Evolutionary conservation across 64 coral and sea anemone species (phyloP).

Genomic region (Montipora sp.): DNA sequence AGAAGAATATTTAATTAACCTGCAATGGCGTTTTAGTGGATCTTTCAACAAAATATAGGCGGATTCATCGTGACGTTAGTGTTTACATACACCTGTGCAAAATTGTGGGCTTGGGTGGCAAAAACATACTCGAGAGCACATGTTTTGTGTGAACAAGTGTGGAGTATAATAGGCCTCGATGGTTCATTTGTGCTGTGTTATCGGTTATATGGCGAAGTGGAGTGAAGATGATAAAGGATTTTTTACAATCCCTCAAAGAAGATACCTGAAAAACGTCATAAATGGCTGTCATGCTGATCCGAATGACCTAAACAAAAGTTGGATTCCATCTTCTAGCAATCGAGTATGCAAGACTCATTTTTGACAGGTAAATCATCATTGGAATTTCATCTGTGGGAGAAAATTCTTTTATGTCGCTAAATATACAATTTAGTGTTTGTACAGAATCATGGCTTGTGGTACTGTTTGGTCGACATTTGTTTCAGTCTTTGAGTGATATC

Average conservation of each 20-base stretch:
- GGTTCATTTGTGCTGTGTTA: conserved; percentile 42
- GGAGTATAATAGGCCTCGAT: not conserved
- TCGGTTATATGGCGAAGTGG: conserved; percentile 3
- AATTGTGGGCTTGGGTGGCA: not conserved
- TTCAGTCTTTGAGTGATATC: not conserved
- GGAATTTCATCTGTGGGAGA: not conserved
- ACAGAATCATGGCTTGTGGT: not conserved
- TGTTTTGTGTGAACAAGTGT: not conserved
- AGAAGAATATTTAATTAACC: too few relatives aligned
- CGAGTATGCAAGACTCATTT: conserved; percentile 38
- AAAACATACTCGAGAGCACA: not conserved
- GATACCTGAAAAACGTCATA: conserved; percentile 1
- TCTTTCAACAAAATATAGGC: too few relatives aligned
- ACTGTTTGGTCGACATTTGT: not conserved
- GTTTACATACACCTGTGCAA: not conserved
- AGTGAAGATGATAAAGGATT: conserved; percentile 33
- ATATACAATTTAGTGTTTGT: not conserved
- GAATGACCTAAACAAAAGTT: conserved; percentile 16
- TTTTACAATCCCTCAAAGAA: conserved; percentile 9
- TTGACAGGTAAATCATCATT: conserved; percentile 26
- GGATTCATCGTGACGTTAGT: not conserved
- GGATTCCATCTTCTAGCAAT: conserved; percentile 6
- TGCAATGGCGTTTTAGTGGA: too few relatives aligned
- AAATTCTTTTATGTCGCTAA: not conserved
- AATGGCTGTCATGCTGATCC: conserved; percentile 31